These are phyloP conservation scores for Neoascia interrupta DNA, from an alignment of 2,888 invertebrate genomes.

Conservation along the genomic window DNA sequence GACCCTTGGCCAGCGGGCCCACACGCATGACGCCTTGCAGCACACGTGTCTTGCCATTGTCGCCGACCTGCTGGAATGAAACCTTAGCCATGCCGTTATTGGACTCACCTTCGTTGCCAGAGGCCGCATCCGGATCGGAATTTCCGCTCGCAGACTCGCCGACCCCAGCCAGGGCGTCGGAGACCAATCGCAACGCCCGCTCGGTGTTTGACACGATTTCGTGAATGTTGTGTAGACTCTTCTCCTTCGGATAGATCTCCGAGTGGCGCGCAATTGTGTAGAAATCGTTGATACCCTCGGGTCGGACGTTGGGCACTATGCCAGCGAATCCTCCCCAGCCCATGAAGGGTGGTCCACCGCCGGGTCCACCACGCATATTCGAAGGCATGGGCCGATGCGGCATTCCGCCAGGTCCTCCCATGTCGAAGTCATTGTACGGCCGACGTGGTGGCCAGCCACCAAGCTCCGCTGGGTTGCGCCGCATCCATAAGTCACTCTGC, in stretches of 20 bases:
- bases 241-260: slow-evolving; percentile 93
- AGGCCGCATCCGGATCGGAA: slow-evolving; percentile 72
- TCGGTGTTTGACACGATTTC: slow-evolving; percentile 94
- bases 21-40: slow-evolving; percentile 97
- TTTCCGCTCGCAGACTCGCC: slow-evolving; percentile 43
- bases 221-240: slow-evolving; percentile 91
- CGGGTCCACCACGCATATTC: slow-evolving; percentile 71
- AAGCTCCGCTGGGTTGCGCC: slow-evolving; percentile 77
- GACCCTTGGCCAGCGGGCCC: slow-evolving; percentile 90
- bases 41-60: slow-evolving; percentile 83
- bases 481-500: slow-evolving; percentile 85
- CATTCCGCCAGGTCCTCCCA: slow-evolving; percentile 57
- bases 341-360: slow-evolving; percentile 74
- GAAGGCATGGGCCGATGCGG: slow-evolving; percentile 45
- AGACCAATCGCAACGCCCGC: slow-evolving; percentile 93
- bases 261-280: slow-evolving; percentile 94
- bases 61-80: slow-evolving; percentile 84
- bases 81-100: slow-evolving; percentile 75
- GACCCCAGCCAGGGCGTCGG: slow-evolving; percentile 88
- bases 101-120: slow-evolving; percentile 73
- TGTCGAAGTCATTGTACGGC: slow-evolving; percentile 74
- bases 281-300: slow-evolving; percentile 95
- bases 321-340: slow-evolving; percentile 80
- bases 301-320: slow-evolving; percentile 83
- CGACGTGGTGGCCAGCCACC: slow-evolving; percentile 58